A percentile compares a stretch with the other conserved stretches of the same genome.
These are phyloP conservation scores for Drosophila melanosoma DNA, from an alignment of 2,888 invertebrate genomes.

Conservation along the genomic window DNA sequence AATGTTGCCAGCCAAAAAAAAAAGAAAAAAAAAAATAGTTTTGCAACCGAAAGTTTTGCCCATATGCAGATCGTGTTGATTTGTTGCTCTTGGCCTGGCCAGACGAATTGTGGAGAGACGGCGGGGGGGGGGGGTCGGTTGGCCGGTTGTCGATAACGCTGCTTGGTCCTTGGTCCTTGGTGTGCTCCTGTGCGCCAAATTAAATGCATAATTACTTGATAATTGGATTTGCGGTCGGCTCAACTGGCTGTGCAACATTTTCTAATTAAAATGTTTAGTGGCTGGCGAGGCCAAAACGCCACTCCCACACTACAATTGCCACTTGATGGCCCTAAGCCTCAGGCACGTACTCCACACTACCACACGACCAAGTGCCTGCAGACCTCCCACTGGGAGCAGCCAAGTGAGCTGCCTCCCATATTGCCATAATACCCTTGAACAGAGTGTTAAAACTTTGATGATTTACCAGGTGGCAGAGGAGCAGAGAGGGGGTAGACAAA, in stretches of 20 bases:
- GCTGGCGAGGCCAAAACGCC: constrained; percentile 31
- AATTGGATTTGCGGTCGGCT: constrained; percentile 78
- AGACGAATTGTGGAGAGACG: constrained; percentile 47
- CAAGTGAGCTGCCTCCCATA: constrained; percentile 22
- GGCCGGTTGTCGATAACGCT: constrained; percentile 45
- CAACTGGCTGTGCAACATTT: constrained; percentile 72
- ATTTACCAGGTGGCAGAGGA: not conserved
- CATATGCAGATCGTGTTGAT: constrained; percentile 31
- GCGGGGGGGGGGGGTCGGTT: not conserved
- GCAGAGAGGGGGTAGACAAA: not conserved
- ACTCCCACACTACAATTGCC: constrained; percentile 46
- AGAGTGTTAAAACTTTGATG: not conserved
- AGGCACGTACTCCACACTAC: constrained; percentile 57
- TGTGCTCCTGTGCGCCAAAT: constrained; percentile 45
- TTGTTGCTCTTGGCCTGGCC: constrained; percentile 22
- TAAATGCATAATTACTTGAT: constrained; percentile 79
- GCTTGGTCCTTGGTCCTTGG: constrained; percentile 9
- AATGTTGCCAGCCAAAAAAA: constrained; percentile 48
- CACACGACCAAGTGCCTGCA: constrained; percentile 32
- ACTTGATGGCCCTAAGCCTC: constrained; percentile 64
- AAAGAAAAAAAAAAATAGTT: constrained; percentile 54
- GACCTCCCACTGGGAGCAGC: constrained; percentile 52
- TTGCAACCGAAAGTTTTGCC: constrained; percentile 53
- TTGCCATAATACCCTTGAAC: constrained; percentile 33
- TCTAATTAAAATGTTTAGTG: constrained; percentile 80